Percentiles rank a stretch among this genome's conserved stretches.
These are phyloP conservation scores for Drosophila seguyi DNA, from an alignment of 1,140 invertebrate genomes.

Conservation along the genomic window DNA sequence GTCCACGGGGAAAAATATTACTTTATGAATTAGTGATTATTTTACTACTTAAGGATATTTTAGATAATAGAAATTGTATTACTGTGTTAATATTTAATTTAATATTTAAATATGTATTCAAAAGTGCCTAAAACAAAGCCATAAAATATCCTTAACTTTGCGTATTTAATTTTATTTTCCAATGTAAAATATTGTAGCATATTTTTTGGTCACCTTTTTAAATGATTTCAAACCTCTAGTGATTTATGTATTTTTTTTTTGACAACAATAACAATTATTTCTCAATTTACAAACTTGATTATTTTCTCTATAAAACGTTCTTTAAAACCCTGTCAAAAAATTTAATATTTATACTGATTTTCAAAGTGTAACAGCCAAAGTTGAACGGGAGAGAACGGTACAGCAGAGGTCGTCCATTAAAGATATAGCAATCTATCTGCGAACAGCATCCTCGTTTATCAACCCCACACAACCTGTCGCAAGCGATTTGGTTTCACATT, in stretches of 20 bases:
- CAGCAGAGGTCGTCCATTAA: conserved; percentile 23
- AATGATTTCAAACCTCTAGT: too few species aligned
- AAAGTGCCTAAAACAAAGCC: too few species aligned
- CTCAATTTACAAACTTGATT: not conserved
- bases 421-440: conserved; percentile 26
- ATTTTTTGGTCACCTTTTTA: too few species aligned
- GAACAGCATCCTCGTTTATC: conserved; percentile 7
- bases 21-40: not conserved
- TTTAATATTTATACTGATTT: not conserved
- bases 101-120: too few species aligned
- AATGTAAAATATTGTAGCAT: too few species aligned
- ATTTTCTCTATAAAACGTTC: not conserved
- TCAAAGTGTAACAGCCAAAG: conserved; percentile 8
- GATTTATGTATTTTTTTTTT: not conserved
- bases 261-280: not conserved
- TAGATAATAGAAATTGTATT: too few species aligned
- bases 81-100: too few species aligned
- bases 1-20: not conserved
- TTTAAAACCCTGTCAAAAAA: not conserved
- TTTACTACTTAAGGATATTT: too few species aligned
- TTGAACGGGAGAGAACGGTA: conserved; percentile 12
- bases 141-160: too few species aligned
- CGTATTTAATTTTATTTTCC: too few species aligned
- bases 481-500: conserved; percentile 23
- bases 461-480: conserved; percentile 38